Base-by-base conservation (phyloP, 2,113 vertebrate species). In the Dicrurus megarhynchus region DNA sequence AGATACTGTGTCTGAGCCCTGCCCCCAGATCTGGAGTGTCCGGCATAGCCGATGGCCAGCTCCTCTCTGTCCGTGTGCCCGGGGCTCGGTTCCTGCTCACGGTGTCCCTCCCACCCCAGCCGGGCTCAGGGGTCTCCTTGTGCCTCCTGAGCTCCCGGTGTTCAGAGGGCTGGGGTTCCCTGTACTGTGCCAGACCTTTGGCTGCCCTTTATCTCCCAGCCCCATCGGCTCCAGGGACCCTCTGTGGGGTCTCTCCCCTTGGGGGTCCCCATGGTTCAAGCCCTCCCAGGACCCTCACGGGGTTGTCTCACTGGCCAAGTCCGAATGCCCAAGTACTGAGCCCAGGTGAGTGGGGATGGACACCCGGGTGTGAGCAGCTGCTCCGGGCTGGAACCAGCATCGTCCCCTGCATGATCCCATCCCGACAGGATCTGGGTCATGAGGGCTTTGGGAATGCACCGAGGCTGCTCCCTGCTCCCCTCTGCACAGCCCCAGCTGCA, bases 1-100 rank as follows among this genome's bases (percentile, higher is more conserved):
- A 18, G 84, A 46, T 42, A 35, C 50, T 44, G 33, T 15, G 13
- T 64, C 77, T n/a, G 28, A 88, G 41, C 28, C 23, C 70, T 44
- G n/a, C 11, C 22, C 53, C 15, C 47, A 11, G 13, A 52, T 13
- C 24, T 4, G 3, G 39, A 35, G 61, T 4, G 41, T 30, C 46
- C 0, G 0, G 28, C n/a, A 2, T 7, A 18, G 68, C 37, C 0
- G 0, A 20, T 10, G 9, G 30, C 39, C 84, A 28, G 39, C 61
- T 90, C 17, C 41, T 35, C 33, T 18, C 44, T 28, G 37, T 11
- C 84, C 8, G 9, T 56, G 39, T 52, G 21, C 12, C 46, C 4
- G 0, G 7, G 27, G 19, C 68, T 89, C 6, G 1, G 8, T 5
- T 69, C 46, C 35, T 75, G 39, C 77, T 59, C 12, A 0, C 9